phyloP scores from a whole-genome alignment of 2,113 vertebrate genomes.

The Tamias sibiricus region DNA sequence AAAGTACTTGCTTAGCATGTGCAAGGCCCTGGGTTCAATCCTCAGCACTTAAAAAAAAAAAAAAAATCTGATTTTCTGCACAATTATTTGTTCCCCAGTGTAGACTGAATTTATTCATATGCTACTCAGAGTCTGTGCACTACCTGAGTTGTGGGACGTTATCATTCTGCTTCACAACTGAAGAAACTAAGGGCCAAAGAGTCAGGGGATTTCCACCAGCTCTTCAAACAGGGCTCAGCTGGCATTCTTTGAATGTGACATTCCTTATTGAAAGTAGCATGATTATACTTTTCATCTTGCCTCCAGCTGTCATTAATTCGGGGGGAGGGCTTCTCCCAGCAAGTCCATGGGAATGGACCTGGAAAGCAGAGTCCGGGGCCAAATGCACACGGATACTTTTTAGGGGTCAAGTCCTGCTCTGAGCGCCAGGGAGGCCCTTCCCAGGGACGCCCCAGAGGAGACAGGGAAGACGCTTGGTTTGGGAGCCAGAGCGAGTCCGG shows the following conservation, averaged over 20 bases:
- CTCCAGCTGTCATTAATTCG: not conserved
- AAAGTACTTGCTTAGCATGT: not conserved
- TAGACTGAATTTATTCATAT: not conserved
- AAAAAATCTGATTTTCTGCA: not conserved
- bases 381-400: fast-evolving
- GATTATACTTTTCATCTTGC: not conserved
- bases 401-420: too few species aligned
- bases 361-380: not conserved
- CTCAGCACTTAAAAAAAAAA: not conserved
- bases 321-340: not conserved
- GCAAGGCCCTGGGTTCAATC: not conserved
- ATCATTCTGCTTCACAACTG: not conserved
- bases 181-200: not conserved
- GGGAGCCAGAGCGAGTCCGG: not conserved
- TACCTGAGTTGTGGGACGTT: not conserved
- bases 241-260: not conserved
- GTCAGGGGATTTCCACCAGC: fast-evolving
- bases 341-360: not conserved
- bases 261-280: not conserved
- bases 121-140: not conserved
- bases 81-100: not conserved
- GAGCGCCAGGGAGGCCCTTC: not conserved
- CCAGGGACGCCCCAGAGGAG: not conserved
- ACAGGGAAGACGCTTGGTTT: not conserved
- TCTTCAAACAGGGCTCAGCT: fast-evolving